Percentiles rank a stretch among this genome's conserved stretches.
Conservation (phyloP, 1,140 invertebrate genomes). For the Matsumurasca onukii region DNA sequence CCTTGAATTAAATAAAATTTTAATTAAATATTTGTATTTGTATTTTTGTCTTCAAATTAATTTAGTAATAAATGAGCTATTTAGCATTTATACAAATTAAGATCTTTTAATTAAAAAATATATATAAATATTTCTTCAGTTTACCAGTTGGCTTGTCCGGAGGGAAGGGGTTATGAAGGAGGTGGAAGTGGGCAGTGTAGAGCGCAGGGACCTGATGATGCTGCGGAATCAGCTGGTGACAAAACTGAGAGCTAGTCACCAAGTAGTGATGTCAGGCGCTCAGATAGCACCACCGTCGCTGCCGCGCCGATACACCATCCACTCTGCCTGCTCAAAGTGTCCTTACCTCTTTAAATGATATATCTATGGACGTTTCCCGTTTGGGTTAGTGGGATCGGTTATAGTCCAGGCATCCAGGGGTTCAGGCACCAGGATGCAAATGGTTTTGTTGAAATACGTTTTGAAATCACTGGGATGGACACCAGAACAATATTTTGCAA, state of each 20-base stretch:
- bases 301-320: slow-evolving; percentile 75
- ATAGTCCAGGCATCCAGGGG: too few species aligned
- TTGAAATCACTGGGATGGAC: too few species aligned
- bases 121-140: not conserved
- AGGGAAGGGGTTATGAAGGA: slow-evolving; percentile 75
- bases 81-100: not conserved
- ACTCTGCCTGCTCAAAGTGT: slow-evolving; percentile 73
- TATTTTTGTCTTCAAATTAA: too few species aligned
- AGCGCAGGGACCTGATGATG: slow-evolving; percentile 80
- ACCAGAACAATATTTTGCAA: too few species aligned
- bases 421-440: too few species aligned
- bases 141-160: not conserved
- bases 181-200: slow-evolving; percentile 65
- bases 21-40: too few species aligned
- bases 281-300: slow-evolving; percentile 50
- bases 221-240: slow-evolving; percentile 72
- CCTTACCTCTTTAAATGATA: too few species aligned
- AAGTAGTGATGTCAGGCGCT: slow-evolving; percentile 35
- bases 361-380: too few species aligned
- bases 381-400: too few species aligned
- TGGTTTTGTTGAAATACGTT: too few species aligned
- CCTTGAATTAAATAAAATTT: too few species aligned
- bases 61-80: too few species aligned
- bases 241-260: slow-evolving; percentile 56
- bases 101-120: not conserved